Base-by-base conservation (phyloP, 2,113 vertebrate species). In the Stigmatopora argus region DNA sequence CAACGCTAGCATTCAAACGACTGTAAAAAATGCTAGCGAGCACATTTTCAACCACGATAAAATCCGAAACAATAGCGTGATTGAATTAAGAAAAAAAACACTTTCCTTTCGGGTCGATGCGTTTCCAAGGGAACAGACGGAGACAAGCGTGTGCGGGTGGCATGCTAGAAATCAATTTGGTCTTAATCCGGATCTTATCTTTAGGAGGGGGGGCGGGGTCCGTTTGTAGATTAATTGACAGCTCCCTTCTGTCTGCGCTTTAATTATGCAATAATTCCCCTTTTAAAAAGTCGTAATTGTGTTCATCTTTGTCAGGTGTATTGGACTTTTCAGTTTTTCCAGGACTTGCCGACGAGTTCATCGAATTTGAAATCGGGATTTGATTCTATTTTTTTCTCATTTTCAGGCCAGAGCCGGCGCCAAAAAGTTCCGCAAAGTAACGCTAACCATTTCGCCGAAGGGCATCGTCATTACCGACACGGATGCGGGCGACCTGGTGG, bases 381-480 rank as follows among this genome's bases (percentile, higher is more conserved):
- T 9, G 7, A 38, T 45, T 35, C 26, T 2, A 52, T 6, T 60
- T 75, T 60, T 75, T 64, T 74, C 14, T 26, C 18, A 21, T 69
- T 62, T 51, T 59, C 86, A 96, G 94, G 93, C 94, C 75, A 91
- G 90, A 47, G 92, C 90, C 1, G 85, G 92, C 34, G 88, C 93
- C 15, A 93, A 93, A 84, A 95, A 94, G 88, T 93, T 95, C 74
- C 92, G 89, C 63, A 95, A 95, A 88, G 94, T 96, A 64, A 93
- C 93, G 3, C 74, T 96, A 75, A 94, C 91, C 0, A 91, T 96
- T 46, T 95, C 94, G 2, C 92, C 94, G 0, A 92, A 92, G 76
- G 94, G 94, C 66, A 93, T 96, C 83, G 85, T 93, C 18, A 83
- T 95, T 75, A 90, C 92, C 62, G 94, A 96, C 57, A 91, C 92